A percentile compares a stretch with the other conserved stretches of the same genome.
phyloP scores from a whole-genome alignment of 2,797 vertebrate genomes.

The Silurus aristotelis region DNA sequence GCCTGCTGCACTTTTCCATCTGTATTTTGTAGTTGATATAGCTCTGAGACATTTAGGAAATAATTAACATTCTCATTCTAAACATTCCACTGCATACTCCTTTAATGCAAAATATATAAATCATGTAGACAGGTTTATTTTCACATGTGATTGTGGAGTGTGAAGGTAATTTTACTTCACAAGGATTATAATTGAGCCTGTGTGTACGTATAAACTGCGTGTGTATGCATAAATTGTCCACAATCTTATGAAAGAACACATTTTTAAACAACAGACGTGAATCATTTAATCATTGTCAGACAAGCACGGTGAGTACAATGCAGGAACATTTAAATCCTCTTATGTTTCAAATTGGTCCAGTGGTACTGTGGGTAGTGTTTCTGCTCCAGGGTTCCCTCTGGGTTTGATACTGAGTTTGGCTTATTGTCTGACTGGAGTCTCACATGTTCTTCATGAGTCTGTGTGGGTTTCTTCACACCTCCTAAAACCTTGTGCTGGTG shows the following conservation, averaged over 20 bases:
- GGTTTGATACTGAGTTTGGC: background rate
- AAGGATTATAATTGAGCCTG: slow-evolving; percentile 19
- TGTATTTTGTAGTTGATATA: slow-evolving; percentile 2
- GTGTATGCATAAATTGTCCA: background rate
- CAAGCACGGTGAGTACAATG: background rate
- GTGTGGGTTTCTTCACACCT: background rate
- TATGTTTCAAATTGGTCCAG: background rate
- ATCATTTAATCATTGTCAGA: slow-evolving; percentile 24
- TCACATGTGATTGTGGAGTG: background rate
- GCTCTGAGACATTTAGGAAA: slow-evolving; percentile 13
- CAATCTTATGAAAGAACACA: slow-evolving; percentile 9
- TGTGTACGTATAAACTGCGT: slow-evolving; percentile 22
- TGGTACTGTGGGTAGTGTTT: background rate
- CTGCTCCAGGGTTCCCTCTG: background rate
- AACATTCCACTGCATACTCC: background rate
- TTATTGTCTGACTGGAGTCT: background rate
- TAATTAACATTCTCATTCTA: slow-evolving; percentile 15
- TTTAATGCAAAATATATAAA: slow-evolving; percentile 31
- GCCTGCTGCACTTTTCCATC: background rate
- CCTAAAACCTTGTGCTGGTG: background rate
- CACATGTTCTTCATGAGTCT: background rate
- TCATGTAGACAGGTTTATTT: background rate
- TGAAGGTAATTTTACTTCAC: slow-evolving; percentile 14
- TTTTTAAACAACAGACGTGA: slow-evolving; percentile 21
- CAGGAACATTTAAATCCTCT: background rate